Conservation (phyloP, 2,888 invertebrate genomes). For the Aspidiotus rigidus region DNA sequence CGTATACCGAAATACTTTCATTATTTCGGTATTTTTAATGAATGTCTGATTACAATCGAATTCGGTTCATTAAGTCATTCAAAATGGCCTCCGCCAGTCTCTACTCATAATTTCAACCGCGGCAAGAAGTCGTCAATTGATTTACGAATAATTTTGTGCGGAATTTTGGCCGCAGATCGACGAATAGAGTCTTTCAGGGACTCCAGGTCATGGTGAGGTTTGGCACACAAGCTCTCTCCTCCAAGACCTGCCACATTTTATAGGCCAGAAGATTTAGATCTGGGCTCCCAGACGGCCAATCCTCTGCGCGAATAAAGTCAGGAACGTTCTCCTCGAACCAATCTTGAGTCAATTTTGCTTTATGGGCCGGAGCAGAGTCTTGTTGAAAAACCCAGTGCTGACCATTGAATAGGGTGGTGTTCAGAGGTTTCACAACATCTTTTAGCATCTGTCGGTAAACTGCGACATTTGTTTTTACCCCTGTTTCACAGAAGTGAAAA, state of each 20-base stretch:
- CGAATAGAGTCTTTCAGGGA: neutral
- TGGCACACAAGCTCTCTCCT: neutral
- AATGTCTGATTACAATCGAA: too few relatives aligned
- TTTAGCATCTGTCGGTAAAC: neutral
- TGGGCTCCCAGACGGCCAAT: constrained; percentile 33
- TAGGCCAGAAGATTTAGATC: constrained; percentile 35
- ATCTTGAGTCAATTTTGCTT: constrained; percentile 34
- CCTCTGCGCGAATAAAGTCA: neutral
- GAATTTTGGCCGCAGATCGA: neutral
- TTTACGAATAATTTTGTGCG: neutral
- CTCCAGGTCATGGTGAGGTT: neutral
- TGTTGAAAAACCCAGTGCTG: constrained; percentile 4
- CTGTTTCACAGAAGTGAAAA: neutral
- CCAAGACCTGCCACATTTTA: neutral
- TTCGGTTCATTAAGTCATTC: too few relatives aligned
- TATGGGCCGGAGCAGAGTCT: too few relatives aligned
- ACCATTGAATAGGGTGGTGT: neutral
- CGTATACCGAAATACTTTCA: too few relatives aligned
- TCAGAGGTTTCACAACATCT: constrained; percentile 6
- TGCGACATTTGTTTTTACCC: neutral
- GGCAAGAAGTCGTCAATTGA: too few relatives aligned
- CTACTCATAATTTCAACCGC: too few relatives aligned
- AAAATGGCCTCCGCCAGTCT: too few relatives aligned
- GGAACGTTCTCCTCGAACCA: constrained; percentile 3
- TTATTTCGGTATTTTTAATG: too few relatives aligned